Base-by-base conservation (phyloP, 2,888 invertebrate species). In the Pycnomerus fuliginosus region DNA sequence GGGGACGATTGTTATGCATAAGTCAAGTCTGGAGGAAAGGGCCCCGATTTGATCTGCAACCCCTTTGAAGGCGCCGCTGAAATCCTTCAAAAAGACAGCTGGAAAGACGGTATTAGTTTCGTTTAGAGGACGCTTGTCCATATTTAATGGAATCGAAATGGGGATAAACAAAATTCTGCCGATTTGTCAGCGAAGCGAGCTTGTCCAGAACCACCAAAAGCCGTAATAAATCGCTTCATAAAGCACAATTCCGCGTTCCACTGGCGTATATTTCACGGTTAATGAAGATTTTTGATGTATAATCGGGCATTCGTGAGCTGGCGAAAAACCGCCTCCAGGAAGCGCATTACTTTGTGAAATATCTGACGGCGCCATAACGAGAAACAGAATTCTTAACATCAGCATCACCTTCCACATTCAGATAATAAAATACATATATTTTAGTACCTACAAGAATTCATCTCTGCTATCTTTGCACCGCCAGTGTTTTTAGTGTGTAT, bases 241-340 rank as follows among this genome's bases (percentile, higher is more conserved):
- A 39, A 39, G 25, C 40, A 32, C 30, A 15, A 38, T 30, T 30
- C 23, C 12, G n/a, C 15, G 35, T 20, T 12, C 22, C n/a, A 22
- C 33, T 22, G 17, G 12, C 10, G 22, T 23, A 25, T 31, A 32
- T 40, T 40, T 40, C 17, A 25, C 32, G 33, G 22, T 35, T 35
- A 42, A 42, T 42, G 42, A 42, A 29, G 34, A 42, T 29, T 42
- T 41, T 42, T 42, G 42, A 42, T 35, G 42, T 34, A 35, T 34
- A 32, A 40, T 40, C 39, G 31, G 29, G 10, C 28, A 28, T 30
- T 31, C 24, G 30, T 16, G 39, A 37, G 31, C 30, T 3, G 13
- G 34, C 14, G 29, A 28, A 35, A 31, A 28, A 28, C 23, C 17
- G 30, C 31, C 17, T 23, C 22, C 8, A 41, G 27, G 17, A 27